Base-by-base conservation (phyloP, 2,797 vertebrate species). In the Myotis myotis region DNA sequence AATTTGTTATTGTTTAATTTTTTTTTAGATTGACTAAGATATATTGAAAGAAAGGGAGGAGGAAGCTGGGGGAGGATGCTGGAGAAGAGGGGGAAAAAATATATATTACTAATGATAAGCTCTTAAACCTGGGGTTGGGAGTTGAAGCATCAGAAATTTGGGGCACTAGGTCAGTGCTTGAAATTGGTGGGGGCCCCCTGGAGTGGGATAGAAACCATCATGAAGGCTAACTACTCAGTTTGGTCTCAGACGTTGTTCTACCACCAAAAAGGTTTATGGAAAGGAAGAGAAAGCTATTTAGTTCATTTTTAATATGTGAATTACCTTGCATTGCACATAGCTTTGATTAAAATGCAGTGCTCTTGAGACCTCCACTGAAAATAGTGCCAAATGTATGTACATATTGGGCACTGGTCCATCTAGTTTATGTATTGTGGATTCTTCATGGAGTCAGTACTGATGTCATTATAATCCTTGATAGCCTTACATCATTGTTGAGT, bases 221-320 rank as follows among this genome's bases (percentile, higher is more conserved):
- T 25, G 8, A 72, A 72, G 19, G 23, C 36, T 33, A 80, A 88
- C 17, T 70, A 95, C 64, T 90, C 41, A 76, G 47, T 96, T 94
- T 83, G 84, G 19, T 89, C 55, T 92, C 36, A 83, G 36, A 81
- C 41, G 12, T 79, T 90, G 76, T 90, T 87, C 86, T 90, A 74
- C 76, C 60, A 79, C 41, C 71, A 41, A 82, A 64, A 70, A 94
- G 13, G 5, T 83, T 94, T 92, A 93, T 20, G 23, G 33, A 89
- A 82, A 68, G 36, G 70, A 25, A 64, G 44, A 22, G 22, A 70
- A 93, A 86, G 38, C 71, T 72, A 53, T 74, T 75, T 70, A 70
- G 83, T 80, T 95, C 17, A 71, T 75, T 95, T 75, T 53, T 70
- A 91, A 47, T 70, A 80, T 86, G 60, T 76, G 91, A 82, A 95